Conservation (phyloP, 2,113 vertebrate genomes). For the Cercocebus atys region DNA sequence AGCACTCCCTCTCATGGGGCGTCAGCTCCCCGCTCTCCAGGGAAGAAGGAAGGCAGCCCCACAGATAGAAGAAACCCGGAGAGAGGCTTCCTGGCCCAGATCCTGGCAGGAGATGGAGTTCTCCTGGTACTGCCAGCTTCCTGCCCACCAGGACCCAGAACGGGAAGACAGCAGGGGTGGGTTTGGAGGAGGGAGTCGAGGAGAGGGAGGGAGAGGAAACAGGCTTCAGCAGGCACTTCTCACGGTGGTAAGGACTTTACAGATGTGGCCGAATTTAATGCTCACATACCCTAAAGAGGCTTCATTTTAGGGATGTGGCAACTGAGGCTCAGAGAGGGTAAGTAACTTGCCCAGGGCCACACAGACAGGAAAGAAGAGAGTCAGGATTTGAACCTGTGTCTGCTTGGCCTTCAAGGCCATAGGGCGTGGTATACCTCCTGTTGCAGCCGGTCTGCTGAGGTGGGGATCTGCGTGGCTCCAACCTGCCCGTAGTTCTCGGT, state of each 20-base stretch:
- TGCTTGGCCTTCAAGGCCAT: rapidly evolving
- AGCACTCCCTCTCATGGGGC: rapidly evolving
- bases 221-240: neutral
- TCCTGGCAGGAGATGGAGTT: neutral
- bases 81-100: neutral
- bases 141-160: neutral
- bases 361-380: neutral
- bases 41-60: neutral
- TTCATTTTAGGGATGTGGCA: neutral
- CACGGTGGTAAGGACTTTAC: neutral
- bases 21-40: rapidly evolving
- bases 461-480: conserved; percentile 84
- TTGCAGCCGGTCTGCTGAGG: conserved; percentile 88
- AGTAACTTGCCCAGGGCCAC: neutral
- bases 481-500: conserved; percentile 87
- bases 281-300: rapidly evolving
- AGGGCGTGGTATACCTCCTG: conserved; percentile 86
- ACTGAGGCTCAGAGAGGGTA: neutral
- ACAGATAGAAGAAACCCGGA: neutral
- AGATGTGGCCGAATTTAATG: rapidly evolving
- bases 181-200: neutral
- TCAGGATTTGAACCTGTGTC: neutral
- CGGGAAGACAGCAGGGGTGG: neutral
- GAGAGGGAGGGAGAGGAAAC: neutral
- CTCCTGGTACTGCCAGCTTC: neutral